A percentile compares a stretch with the other conserved stretches of the same genome.
Evolutionary conservation across 2,113 vertebrate species (phyloP).

Genomic region (Marcusenius ussheri): DNA sequence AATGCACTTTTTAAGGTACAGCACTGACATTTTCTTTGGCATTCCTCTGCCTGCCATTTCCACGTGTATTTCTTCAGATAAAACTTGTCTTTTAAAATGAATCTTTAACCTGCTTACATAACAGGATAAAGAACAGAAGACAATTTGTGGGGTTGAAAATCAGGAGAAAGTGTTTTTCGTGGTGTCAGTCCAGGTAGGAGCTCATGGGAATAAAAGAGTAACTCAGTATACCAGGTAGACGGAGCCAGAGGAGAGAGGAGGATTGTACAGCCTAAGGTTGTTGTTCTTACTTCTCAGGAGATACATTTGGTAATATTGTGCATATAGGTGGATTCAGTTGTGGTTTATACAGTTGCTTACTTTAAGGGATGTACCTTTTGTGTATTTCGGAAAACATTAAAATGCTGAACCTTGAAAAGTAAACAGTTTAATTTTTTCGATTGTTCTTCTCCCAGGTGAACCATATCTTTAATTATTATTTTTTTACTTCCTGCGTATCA

Average conservation of each 20-base stretch:
- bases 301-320: neutral
- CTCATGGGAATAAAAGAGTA: neutral
- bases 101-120: neutral
- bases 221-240: neutral
- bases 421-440: neutral
- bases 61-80: neutral
- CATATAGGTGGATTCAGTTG: neutral
- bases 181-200: neutral
- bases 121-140: neutral
- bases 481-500: neutral
- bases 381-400: neutral
- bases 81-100: neutral
- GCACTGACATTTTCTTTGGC: constrained; percentile 3
- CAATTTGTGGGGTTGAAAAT: neutral
- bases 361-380: neutral
- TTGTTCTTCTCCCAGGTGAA: neutral
- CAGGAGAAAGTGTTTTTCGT: neutral
- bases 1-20: neutral
- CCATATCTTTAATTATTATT: neutral
- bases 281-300: neutral
- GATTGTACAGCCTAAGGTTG: neutral
- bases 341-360: neutral
- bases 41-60: constrained; percentile 10
- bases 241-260: neutral
- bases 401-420: neutral